Conservation (phyloP, 2,888 invertebrate species). For the Myopa testacea region DNA sequence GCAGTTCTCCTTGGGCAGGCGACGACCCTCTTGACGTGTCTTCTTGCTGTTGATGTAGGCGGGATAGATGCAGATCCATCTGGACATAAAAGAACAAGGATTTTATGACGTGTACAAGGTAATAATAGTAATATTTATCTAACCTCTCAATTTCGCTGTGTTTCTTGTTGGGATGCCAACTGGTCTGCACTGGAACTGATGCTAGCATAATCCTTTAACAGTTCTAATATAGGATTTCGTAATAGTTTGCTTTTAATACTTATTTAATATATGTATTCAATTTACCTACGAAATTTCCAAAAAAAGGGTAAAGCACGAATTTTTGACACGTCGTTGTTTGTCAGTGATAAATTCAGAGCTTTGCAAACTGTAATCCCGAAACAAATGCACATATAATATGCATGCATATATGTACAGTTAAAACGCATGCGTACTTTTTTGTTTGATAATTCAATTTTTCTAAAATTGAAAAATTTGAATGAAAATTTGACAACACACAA, state of each 20-base stretch:
- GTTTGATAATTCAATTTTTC: too few relatives aligned
- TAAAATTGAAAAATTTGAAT: too few relatives aligned
- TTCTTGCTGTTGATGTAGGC: conserved; percentile 96
- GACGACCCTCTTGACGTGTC: conserved; percentile 88
- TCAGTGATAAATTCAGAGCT: neutral
- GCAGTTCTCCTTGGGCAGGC: conserved; percentile 84
- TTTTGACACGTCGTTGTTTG: conserved; percentile 38
- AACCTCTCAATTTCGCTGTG: conserved; percentile 84
- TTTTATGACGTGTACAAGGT: neutral
- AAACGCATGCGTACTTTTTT: too few relatives aligned
- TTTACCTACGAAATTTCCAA: neutral
- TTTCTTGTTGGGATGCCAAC: conserved; percentile 81
- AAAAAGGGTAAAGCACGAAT: neutral
- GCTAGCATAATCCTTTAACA: conserved; percentile 67
- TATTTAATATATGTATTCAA: neutral
- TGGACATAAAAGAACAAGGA: conserved; percentile 52
- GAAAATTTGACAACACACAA: too few relatives aligned
- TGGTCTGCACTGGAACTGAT: conserved; percentile 70
- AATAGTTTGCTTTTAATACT: conserved; percentile 1
- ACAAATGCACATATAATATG: too few relatives aligned
- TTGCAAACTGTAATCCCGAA: conserved; percentile 12
- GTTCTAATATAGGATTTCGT: neutral
- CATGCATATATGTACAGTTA: too few relatives aligned
- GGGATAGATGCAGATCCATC: conserved; percentile 98
- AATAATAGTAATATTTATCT: neutral